A percentile compares a stretch with the other conserved stretches of the same genome.
Conservation (phyloP, 1,140 invertebrate genomes). For the Gryllus bimaculatus region DNA sequence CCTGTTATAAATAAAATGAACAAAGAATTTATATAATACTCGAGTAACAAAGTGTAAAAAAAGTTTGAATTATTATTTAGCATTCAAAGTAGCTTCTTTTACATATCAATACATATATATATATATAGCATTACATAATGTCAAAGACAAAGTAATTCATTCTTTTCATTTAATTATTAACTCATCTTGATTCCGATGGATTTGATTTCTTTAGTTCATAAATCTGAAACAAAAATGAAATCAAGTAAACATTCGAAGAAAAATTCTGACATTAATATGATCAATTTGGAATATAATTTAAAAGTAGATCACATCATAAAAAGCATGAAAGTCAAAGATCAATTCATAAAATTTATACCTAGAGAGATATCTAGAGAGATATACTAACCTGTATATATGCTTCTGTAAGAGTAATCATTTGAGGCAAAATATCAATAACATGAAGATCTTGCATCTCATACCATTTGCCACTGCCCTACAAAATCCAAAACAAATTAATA, state of each 20-base stretch:
- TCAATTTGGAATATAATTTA: neutral
- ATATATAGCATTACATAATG: no score
- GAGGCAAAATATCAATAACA: conserved; percentile 93
- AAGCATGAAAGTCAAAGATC: neutral
- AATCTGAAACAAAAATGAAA: neutral
- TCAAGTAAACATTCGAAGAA: no score
- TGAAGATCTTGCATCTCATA: conserved; percentile 98
- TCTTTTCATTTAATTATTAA: neutral
- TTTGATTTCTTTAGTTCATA: neutral
- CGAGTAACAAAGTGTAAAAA: no score
- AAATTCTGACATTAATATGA: neutral
- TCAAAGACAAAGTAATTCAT: neutral
- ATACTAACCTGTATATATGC: conserved; percentile 83
- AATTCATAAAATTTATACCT: neutral
- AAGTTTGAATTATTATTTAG: no score
- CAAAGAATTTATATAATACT: no score
- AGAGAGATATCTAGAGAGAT: neutral
- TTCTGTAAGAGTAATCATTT: conserved; percentile 99
- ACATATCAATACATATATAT: no score
- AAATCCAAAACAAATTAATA: conserved; percentile 14
- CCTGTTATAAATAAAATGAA: no score
- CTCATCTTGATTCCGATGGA: neutral
- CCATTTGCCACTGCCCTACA: conserved; percentile 62
- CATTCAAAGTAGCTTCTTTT: no score
- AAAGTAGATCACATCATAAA: neutral